These are phyloP conservation scores for Chesias legatella DNA, from an alignment of 2,888 invertebrate species.

Conservation along the genomic window DNA sequence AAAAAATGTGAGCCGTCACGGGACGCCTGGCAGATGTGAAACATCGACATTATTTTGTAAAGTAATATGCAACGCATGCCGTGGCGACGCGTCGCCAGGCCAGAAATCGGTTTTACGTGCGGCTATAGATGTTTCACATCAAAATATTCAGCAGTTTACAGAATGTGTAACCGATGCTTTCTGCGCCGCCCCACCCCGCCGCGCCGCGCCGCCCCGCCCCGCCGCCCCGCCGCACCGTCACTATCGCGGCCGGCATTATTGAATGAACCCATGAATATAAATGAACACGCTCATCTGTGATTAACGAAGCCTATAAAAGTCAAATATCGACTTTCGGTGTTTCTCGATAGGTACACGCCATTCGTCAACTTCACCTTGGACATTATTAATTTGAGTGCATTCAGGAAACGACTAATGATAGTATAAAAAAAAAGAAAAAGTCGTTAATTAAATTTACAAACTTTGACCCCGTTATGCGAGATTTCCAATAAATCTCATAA, in stretches of 20 bases:
- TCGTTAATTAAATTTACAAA: constrained; percentile 42
- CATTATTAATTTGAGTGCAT: constrained; percentile 33
- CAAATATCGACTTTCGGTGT: constrained; percentile 28
- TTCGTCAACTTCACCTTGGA: constrained; percentile 35
- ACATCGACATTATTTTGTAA: too few relatives aligned
- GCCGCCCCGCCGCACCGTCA: too few relatives aligned
- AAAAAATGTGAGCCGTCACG: too few relatives aligned
- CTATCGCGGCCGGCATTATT: constrained; percentile 8
- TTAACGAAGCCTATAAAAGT: constrained; percentile 32
- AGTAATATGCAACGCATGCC: too few relatives aligned
- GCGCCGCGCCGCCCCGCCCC: too few relatives aligned
- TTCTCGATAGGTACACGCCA: constrained; percentile 23
- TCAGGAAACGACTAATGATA: constrained; percentile 39
- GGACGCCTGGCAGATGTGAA: too few relatives aligned
- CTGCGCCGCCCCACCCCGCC: too few relatives aligned
- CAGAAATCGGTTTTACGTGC: too few relatives aligned
- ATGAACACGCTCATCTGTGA: constrained; percentile 29
- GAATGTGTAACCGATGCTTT: constrained; percentile 4
- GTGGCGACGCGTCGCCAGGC: too few relatives aligned
- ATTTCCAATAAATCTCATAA: constrained; percentile 34
- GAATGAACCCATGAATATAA: constrained; percentile 27
- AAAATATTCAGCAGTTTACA: too few relatives aligned
- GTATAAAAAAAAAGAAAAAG: constrained; percentile 34
- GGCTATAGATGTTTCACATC: too few relatives aligned
- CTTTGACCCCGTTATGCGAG: constrained; percentile 34